Evolutionary conservation across 2,888 invertebrate species (phyloP).

Genomic region (Mantis religiosa): DNA sequence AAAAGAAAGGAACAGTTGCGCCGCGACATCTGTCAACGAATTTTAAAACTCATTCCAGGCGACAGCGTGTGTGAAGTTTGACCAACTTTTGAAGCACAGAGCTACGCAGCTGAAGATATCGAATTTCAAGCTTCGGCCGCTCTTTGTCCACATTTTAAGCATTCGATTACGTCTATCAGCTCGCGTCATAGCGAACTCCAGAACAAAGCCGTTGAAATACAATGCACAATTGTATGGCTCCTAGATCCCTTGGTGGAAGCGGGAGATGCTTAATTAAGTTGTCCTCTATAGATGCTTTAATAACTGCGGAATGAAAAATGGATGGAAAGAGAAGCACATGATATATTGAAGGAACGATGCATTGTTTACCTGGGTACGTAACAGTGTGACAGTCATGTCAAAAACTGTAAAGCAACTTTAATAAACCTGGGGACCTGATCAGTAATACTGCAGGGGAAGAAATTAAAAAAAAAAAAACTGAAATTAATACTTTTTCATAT

Average conservation of each 20-base stretch:
- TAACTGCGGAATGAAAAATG: not conserved
- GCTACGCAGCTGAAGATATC: not conserved
- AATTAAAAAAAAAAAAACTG: no score
- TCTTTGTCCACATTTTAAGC: not conserved
- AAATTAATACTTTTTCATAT: no score
- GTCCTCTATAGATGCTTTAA: not conserved
- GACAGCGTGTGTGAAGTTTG: not conserved
- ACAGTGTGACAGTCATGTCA: no score
- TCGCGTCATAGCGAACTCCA: not conserved
- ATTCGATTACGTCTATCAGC: not conserved
- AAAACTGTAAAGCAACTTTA: no score
- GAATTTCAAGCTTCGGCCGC: not conserved
- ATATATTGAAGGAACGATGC: no score
- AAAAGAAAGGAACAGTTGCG: not conserved
- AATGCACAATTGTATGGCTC: not conserved
- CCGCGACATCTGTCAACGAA: not conserved
- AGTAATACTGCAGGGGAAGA: no score
- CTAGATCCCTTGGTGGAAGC: not conserved
- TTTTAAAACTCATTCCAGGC: not conserved
- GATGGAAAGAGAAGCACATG: not conserved
- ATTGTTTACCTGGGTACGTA: no score
- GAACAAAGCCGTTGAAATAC: not conserved
- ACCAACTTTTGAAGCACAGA: not conserved
- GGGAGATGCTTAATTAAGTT: not conserved
- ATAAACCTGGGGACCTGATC: no score